Conservation (phyloP, 2,113 vertebrate species). For the Perccottus glenii region DNA sequence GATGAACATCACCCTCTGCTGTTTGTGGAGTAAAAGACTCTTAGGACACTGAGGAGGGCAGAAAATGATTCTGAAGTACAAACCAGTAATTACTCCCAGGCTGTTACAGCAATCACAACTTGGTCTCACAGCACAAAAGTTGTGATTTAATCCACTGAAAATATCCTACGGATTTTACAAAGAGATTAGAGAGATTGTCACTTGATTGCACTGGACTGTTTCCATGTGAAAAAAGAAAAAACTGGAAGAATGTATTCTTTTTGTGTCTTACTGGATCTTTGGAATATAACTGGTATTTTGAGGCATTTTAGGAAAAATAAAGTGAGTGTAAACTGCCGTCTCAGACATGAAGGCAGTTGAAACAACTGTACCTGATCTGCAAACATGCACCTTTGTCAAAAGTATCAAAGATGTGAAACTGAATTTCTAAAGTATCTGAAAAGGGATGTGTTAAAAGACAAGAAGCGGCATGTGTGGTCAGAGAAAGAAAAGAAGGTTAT, state of each 20-base stretch:
- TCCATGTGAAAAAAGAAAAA: constrained; percentile 15
- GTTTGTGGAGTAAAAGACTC: constrained; percentile 40
- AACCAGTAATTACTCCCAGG: constrained; percentile 17
- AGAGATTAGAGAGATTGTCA: constrained; percentile 10
- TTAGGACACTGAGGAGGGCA: neutral
- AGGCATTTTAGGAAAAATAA: neutral
- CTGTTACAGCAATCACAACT: constrained; percentile 35
- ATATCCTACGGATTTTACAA: constrained; percentile 10
- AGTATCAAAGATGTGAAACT: neutral
- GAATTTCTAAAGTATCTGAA: constrained; percentile 19
- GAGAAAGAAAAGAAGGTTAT: constrained; percentile 13
- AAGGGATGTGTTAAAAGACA: constrained; percentile 27
- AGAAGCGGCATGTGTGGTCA: constrained; percentile 14
- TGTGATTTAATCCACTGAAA: constrained; percentile 20
- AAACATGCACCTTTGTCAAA: neutral
- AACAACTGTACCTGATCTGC: constrained; percentile 13
- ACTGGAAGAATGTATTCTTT: constrained; percentile 40
- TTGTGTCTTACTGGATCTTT: constrained; percentile 10
- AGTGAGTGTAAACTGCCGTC: constrained; percentile 4
- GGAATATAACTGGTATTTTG: constrained; percentile 12
- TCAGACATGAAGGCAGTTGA: constrained; percentile 30
- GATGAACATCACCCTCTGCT: constrained; percentile 60
- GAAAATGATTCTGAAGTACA: constrained; percentile 41
- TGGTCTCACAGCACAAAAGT: constrained; percentile 19
- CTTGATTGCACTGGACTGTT: constrained; percentile 41